These are phyloP conservation scores for Euwallacea similis DNA, from an alignment of 1,140 invertebrate species.

Conservation along the genomic window DNA sequence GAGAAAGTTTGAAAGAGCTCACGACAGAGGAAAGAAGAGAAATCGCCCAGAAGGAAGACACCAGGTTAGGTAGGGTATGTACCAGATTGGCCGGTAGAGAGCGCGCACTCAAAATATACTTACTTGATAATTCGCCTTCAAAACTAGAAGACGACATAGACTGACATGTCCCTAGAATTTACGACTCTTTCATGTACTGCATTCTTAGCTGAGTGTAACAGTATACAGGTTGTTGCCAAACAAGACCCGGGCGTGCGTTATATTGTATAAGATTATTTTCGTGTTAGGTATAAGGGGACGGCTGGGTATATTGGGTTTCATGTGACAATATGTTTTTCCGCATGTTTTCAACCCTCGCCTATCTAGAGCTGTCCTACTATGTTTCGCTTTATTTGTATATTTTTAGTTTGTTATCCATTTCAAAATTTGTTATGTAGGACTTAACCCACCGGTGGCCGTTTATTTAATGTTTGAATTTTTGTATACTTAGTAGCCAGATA, in stretches of 20 bases:
- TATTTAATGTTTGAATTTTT: too few relatives aligned
- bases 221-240: slow-evolving; percentile 16
- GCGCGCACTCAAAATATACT: slow-evolving; percentile 73
- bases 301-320: too few relatives aligned
- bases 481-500: too few relatives aligned
- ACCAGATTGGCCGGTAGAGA: slow-evolving; percentile 63
- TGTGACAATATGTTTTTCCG: too few relatives aligned
- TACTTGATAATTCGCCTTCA: slow-evolving; percentile 56
- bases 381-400: too few relatives aligned
- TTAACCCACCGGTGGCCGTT: too few relatives aligned
- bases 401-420: too few relatives aligned
- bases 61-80: slow-evolving; percentile 54
- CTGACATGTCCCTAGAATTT: slow-evolving; percentile 49
- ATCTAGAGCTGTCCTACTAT: too few relatives aligned
- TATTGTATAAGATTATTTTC: too few relatives aligned
- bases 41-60: slow-evolving; percentile 63
- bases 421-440: too few relatives aligned
- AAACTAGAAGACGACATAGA: slow-evolving; percentile 49
- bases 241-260: background rate
- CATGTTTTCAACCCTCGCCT: too few relatives aligned
- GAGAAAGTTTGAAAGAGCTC: slow-evolving; percentile 62
- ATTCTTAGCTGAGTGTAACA: slow-evolving; percentile 41
- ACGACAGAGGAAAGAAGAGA: slow-evolving; percentile 65
- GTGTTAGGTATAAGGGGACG: too few relatives aligned
- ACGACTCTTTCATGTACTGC: slow-evolving; percentile 47